phyloP scores from a whole-genome alignment of 2,113 vertebrate species.

The Kryptolebias marmoratus region DNA sequence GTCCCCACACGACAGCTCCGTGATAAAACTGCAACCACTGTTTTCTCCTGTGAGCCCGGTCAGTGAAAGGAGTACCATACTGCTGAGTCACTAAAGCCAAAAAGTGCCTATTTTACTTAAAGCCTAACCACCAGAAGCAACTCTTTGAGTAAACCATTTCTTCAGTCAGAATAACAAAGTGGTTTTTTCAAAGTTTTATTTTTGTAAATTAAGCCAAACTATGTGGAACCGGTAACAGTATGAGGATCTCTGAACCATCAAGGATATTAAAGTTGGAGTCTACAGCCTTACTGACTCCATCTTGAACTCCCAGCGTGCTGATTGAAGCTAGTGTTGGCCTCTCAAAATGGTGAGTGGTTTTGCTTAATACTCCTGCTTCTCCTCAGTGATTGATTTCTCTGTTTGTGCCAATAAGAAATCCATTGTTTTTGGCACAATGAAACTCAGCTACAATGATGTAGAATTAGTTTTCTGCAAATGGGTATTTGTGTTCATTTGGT shows the following conservation, averaged over 20 bases:
- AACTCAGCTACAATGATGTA: constrained; percentile 19
- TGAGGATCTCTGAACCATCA: constrained; percentile 33
- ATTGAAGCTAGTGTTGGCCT: constrained; percentile 33
- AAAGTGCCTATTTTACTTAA: constrained; percentile 36
- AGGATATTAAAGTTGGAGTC: constrained; percentile 43
- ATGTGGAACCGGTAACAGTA: constrained; percentile 31
- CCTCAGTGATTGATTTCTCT: constrained; percentile 27
- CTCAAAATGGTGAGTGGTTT: constrained; percentile 64
- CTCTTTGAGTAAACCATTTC: not conserved
- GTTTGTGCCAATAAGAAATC: constrained; percentile 30
- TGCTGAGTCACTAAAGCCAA: not conserved
- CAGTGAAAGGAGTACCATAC: constrained; percentile 46
- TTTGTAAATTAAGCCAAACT: constrained; percentile 28
- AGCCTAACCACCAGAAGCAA: constrained; percentile 3
- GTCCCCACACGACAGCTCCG: constrained; percentile 46
- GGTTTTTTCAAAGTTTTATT: constrained; percentile 12
- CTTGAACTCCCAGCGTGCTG: constrained; percentile 19
- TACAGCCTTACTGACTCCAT: constrained; percentile 17
- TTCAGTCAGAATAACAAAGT: constrained; percentile 5
- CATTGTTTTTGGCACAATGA: constrained; percentile 41
- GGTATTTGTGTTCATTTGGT: constrained; percentile 53
- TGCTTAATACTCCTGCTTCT: constrained; percentile 31
- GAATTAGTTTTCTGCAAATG: constrained; percentile 45
- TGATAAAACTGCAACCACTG: constrained; percentile 34
- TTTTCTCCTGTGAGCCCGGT: constrained; percentile 50